Evolutionary conservation across 2,113 vertebrate genomes (phyloP), one percentile per base, ranked within the genome.

Genomic region (Percina caprodes): DNA sequence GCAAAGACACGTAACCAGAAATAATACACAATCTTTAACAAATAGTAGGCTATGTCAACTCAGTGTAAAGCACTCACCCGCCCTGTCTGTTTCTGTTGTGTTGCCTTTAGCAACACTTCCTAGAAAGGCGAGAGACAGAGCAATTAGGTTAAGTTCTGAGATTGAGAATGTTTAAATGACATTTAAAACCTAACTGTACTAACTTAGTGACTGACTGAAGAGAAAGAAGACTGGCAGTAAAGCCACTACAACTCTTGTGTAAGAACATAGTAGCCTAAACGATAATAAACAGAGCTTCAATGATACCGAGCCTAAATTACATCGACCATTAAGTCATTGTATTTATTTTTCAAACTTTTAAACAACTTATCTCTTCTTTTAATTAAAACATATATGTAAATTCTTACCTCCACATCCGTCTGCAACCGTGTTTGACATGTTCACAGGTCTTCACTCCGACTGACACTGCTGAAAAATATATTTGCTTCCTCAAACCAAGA

Each of bases 71-170:
- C 6, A 76, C 88, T 91, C 77, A 91, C 88, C 83, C 21, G 59
- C 33, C 2, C 51, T 77, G 66, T 85, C 75, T 11, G 78, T 79
- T 19, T 35, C 26, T 19, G 76, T 68, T 35, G 2, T 33, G 70
- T 51, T 87, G 89, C 74, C 68, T 46, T 35, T 74, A 39, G 86
- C 76, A 69, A 82, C 79, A 24, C 35, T 79, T 65, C 73, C 91
- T 92, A 77, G 14, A 19, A 74, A 81, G 18, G 3, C 18, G 26
- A 35, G 26, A 80, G 13, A 80, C 42, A 73, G 2, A 39, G 1
- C 10, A 54, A 24, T 67, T 3, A 52, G 13, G 9, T 52, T 3
- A 52, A 15, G 9, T 52, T 3, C 23, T 30, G 48, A 49, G 23
- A 63, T 4, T 56, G 1, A 42, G 16, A 11, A 30, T 6, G 23